Percentiles rank a stretch among this genome's conserved stretches.
Evolutionary conservation across 2,888 invertebrate species (phyloP).

Genomic region (Lottia gigantea): DNA sequence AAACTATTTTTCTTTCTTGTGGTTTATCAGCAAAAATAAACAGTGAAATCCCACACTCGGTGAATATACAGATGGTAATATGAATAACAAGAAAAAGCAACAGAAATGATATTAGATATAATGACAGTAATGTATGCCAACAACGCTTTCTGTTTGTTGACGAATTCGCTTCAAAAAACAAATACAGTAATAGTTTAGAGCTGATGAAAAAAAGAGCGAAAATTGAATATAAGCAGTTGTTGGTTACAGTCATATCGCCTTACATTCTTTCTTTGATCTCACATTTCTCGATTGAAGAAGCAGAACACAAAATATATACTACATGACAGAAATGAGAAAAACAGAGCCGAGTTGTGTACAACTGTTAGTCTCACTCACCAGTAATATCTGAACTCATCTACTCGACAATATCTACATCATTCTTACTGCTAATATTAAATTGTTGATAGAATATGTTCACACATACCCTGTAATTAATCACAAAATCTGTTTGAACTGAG

Average conservation of each 20-base stretch:
- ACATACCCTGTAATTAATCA: slow-evolving; percentile 6
- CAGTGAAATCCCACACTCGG: slow-evolving; percentile 7
- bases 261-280: background rate
- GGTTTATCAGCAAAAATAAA: slow-evolving; percentile 8
- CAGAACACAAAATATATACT: slow-evolving; percentile 10
- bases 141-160: slow-evolving; percentile 8
- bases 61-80: slow-evolving; percentile 4
- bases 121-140: slow-evolving; percentile 6
- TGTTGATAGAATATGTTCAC: slow-evolving; percentile 7
- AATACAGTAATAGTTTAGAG: slow-evolving; percentile 1
- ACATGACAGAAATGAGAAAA: slow-evolving; percentile 4
- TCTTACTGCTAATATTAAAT: slow-evolving; percentile 1
- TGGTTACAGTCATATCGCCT: slow-evolving; percentile 6
- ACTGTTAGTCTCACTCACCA: slow-evolving; percentile 2
- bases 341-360: background rate
- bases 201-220: slow-evolving; percentile 7
- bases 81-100: background rate
- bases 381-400: background rate
- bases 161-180: slow-evolving; percentile 7
- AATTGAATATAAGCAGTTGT: slow-evolving; percentile 11
- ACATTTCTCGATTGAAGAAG: slow-evolving; percentile 10
- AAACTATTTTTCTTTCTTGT: slow-evolving; percentile 10
- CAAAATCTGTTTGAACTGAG: slow-evolving; percentile 1
- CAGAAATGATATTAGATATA: background rate
- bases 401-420: slow-evolving; percentile 8